These are phyloP conservation scores for Cephus pygmeus DNA, from an alignment of 2,888 invertebrate species.

Conservation along the genomic window DNA sequence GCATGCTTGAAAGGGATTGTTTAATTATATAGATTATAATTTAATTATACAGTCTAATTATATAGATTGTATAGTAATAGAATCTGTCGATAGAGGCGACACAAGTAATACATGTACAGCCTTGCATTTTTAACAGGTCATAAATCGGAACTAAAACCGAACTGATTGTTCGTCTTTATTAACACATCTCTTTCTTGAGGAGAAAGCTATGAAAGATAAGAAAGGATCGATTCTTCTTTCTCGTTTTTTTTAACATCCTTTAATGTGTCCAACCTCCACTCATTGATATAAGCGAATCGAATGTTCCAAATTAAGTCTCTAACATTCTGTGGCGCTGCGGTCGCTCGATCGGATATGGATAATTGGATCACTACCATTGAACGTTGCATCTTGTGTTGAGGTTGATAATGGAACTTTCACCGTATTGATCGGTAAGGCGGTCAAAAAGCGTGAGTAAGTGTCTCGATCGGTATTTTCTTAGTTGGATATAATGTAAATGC, in stretches of 20 bases:
- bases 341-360: not conserved
- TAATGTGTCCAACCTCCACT: not conserved
- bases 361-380: not conserved
- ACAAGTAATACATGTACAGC: not conserved
- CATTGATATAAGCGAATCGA: not conserved
- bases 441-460: not conserved
- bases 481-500: not conserved
- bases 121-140: not conserved
- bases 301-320: not conserved
- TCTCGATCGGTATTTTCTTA: not conserved
- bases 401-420: slow-evolving; percentile 1
- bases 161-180: not conserved
- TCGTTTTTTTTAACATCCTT: not conserved
- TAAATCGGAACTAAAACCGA: not conserved
- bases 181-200: not conserved
- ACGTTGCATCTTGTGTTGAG: not conserved
- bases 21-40: too few species aligned
- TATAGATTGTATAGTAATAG: too few species aligned
- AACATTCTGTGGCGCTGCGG: not conserved
- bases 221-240: not conserved
- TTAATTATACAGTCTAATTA: too few species aligned
- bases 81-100: not conserved
- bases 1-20: not conserved
- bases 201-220: not conserved
- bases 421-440: not conserved